phyloP scores from a whole-genome alignment of 2,888 invertebrate species.

The Folsomia manolachei region DNA sequence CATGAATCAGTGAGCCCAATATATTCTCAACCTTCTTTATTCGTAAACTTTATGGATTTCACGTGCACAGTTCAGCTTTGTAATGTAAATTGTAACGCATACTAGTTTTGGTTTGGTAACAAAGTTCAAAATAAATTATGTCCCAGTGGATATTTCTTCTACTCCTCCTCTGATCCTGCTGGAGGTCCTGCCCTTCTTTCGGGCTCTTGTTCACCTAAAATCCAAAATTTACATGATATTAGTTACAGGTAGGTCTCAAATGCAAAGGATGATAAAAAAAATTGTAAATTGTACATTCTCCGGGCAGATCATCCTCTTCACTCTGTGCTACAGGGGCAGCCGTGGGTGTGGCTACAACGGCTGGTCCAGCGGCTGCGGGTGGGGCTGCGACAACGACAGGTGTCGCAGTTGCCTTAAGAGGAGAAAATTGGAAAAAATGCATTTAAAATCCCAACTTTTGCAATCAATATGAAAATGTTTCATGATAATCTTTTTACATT shows the following conservation, averaged over 20 bases:
- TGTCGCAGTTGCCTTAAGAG: slow-evolving; percentile 2
- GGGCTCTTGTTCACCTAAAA: slow-evolving; percentile 9
- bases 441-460: too few relatives aligned
- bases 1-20: too few relatives aligned
- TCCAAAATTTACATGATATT: background rate
- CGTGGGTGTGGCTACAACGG: background rate
- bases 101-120: too few relatives aligned
- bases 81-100: too few relatives aligned
- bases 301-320: background rate
- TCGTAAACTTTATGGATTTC: too few relatives aligned
- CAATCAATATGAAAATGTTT: background rate
- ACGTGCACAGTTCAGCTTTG: too few relatives aligned
- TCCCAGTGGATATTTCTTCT: slow-evolving; percentile 5
- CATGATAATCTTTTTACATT: background rate
- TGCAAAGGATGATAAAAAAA: too few relatives aligned
- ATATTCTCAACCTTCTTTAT: too few relatives aligned
- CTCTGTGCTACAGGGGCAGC: background rate
- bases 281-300: too few relatives aligned
- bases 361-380: background rate
- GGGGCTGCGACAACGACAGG: background rate
- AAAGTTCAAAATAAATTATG: too few relatives aligned
- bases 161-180: slow-evolving; percentile 10
- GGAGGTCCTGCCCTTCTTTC: background rate
- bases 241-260: too few relatives aligned
- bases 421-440: too few relatives aligned